Conservation (phyloP, 1,140 invertebrate genomes). For the Parapsyche elsis region DNA sequence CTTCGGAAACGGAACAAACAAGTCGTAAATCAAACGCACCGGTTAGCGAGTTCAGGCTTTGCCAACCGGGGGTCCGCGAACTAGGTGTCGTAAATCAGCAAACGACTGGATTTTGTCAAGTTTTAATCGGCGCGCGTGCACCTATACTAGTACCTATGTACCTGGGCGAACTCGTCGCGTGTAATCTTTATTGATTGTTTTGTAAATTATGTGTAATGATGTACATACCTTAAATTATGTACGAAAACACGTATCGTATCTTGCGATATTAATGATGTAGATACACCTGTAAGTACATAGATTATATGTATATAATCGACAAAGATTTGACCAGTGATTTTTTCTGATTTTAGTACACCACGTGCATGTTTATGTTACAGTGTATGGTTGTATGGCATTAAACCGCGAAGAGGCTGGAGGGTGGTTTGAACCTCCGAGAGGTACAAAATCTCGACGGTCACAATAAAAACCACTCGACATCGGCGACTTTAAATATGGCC, state of each 20-base stretch:
- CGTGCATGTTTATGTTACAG: too few relatives aligned
- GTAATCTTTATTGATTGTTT: too few relatives aligned
- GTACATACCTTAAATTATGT: too few relatives aligned
- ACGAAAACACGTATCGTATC: too few relatives aligned
- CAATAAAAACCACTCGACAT: not conserved
- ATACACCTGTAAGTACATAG: too few relatives aligned
- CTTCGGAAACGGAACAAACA: constrained; percentile 48
- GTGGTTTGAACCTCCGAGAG: not conserved
- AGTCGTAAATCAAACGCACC: constrained; percentile 44
- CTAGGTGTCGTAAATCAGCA: constrained; percentile 18
- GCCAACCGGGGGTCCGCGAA: constrained; percentile 23
- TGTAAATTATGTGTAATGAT: too few relatives aligned
- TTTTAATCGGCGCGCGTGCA: constrained; percentile 17
- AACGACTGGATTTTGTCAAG: constrained; percentile 16
- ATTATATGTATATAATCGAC: too few relatives aligned
- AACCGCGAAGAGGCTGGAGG: too few relatives aligned
- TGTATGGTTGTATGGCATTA: too few relatives aligned
- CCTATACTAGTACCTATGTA: not conserved
- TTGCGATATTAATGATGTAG: too few relatives aligned
- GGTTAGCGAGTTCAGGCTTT: not conserved
- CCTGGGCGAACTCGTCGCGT: not conserved
- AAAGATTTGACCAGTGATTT: too few relatives aligned
- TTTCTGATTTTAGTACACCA: too few relatives aligned
- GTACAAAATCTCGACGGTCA: not conserved
- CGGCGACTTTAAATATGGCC: constrained; percentile 21